Conservation (phyloP, 2,113 vertebrate species). For the Ariopsis seemanni region DNA sequence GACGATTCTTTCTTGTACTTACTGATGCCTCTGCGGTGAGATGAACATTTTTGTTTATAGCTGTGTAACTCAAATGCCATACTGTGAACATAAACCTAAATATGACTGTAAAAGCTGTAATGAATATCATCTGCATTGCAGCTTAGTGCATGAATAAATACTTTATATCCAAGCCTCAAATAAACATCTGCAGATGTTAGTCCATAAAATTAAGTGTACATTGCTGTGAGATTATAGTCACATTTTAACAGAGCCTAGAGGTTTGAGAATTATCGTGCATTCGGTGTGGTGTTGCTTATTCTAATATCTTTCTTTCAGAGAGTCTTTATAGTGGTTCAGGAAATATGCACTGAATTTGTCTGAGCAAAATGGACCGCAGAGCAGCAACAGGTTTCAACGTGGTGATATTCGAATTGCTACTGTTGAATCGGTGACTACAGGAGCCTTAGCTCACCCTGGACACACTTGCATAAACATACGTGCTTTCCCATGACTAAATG, state of each 20-base stretch:
- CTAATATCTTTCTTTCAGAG: background rate
- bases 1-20: background rate
- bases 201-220: background rate
- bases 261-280: background rate
- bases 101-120: background rate
- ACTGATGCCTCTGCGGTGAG: background rate
- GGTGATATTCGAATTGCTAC: background rate
- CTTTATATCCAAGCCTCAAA: background rate
- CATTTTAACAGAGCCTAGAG: background rate
- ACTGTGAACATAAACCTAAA: background rate
- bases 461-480: conserved; percentile 29
- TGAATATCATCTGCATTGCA: background rate
- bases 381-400: conserved; percentile 17
- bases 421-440: conserved; percentile 17
- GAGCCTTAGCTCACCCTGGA: background rate
- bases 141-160: background rate
- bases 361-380: background rate
- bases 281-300: background rate
- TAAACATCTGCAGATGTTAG: conserved; percentile 9
- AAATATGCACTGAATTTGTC: conserved; percentile 28
- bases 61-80: background rate
- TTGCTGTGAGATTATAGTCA: background rate
- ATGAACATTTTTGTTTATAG: background rate
- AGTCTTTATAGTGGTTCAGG: conserved; percentile 10
- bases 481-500: conserved; percentile 10